These are phyloP conservation scores for Cephus rjabovi DNA, from an alignment of 2,888 invertebrate species.

Conservation along the genomic window DNA sequence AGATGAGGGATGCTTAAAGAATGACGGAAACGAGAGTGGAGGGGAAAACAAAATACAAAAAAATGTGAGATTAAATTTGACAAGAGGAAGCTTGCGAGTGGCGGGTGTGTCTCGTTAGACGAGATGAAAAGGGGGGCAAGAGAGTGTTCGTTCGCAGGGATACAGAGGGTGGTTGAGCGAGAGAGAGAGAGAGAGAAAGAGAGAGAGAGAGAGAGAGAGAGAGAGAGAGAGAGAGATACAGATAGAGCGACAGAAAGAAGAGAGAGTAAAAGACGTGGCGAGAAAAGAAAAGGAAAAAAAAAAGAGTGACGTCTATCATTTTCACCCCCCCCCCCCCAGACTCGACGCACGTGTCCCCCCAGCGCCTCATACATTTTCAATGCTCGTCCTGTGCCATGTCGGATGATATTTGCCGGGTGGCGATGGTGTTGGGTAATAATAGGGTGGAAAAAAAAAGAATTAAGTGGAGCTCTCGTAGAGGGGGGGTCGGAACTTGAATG, in stretches of 20 bases:
- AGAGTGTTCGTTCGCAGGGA: conserved; percentile 11
- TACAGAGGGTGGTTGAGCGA: too few species aligned
- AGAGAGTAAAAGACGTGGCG: conserved; percentile 1
- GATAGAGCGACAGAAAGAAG: conserved; percentile 4
- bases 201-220: conserved; percentile 44
- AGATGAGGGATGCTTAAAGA: too few species aligned
- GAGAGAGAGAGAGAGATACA: neutral
- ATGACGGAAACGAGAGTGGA: neutral
- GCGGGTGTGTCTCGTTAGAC: too few species aligned
- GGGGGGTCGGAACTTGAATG: conserved; percentile 12
- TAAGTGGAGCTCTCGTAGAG: too few species aligned
- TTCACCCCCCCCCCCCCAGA: neutral
- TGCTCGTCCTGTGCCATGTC: neutral
- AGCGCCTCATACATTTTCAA: neutral
- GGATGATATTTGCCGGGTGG: neutral
- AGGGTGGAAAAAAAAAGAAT: too few species aligned
- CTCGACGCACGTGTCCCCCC: conserved; percentile 2
- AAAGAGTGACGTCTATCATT: conserved; percentile 2
- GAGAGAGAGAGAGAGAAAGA: too few species aligned
- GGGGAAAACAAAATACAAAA: neutral
- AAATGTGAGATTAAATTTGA: too few species aligned
- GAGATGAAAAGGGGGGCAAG: conserved; percentile 18
- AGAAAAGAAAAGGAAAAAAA: conserved; percentile 13
- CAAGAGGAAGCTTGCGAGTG: too few species aligned
- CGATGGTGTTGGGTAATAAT: neutral